phyloP scores from a whole-genome alignment of 2,797 vertebrate genomes.

The Catostomus latipinnis region DNA sequence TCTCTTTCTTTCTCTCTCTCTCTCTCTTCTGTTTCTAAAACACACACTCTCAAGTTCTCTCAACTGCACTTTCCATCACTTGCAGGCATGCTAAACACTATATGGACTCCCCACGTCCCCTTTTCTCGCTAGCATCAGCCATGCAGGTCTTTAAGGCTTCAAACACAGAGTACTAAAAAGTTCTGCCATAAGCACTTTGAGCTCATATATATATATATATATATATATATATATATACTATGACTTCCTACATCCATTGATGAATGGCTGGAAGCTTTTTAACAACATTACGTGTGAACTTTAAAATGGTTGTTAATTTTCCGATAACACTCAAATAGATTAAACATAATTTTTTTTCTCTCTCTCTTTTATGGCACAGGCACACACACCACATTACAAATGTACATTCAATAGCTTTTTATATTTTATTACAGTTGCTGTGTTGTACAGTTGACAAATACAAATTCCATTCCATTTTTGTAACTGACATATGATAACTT shows the following conservation, averaged over 20 bases:
- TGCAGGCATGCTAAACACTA: conserved; percentile 68
- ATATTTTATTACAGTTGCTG: too few species aligned
- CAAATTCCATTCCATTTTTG: too few species aligned
- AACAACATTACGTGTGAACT: background rate
- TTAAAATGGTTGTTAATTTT: background rate
- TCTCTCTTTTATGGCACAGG: too few species aligned
- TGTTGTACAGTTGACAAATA: too few species aligned
- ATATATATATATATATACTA: conserved; percentile 20
- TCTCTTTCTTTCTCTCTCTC: too few species aligned
- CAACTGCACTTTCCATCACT: conserved; percentile 73
- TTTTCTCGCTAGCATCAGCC: conserved; percentile 13
- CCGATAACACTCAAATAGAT: too few species aligned
- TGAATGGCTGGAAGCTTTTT: conserved; percentile 7
- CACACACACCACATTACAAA: too few species aligned
- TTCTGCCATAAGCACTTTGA: conserved; percentile 24
- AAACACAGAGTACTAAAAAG: conserved; percentile 13
- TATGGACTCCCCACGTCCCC: conserved; percentile 54
- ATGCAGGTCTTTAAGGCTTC: conserved; percentile 55
- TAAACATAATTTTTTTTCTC: too few species aligned
- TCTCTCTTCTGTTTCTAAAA: conserved; percentile 45
- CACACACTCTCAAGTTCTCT: conserved; percentile 49
- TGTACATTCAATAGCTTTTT: too few species aligned
- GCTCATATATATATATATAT: conserved; percentile 22
- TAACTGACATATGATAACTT: too few species aligned
- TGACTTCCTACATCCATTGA: background rate